These are phyloP conservation scores for Spodoptera litura DNA, from an alignment of 1,140 invertebrate genomes.

Conservation along the genomic window DNA sequence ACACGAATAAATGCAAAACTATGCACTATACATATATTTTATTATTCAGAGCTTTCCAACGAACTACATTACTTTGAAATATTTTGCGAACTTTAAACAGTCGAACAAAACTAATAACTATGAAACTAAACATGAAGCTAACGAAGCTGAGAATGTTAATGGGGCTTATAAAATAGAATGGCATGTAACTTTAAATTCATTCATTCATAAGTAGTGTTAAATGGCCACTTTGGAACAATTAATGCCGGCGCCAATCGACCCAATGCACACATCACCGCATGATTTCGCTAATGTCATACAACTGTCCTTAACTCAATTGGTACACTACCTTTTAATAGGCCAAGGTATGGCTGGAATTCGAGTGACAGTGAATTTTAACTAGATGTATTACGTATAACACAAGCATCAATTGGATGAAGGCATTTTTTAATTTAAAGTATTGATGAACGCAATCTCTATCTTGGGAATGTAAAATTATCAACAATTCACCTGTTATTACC, in stretches of 20 bases:
- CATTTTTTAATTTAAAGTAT: neutral
- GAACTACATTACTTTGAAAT: neutral
- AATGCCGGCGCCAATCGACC: constrained; percentile 65
- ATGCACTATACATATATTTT: too few relatives aligned
- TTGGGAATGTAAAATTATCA: neutral
- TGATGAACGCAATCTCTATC: neutral
- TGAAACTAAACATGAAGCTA: neutral
- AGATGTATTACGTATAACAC: neutral
- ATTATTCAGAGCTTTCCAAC: too few relatives aligned
- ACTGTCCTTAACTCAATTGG: constrained; percentile 26
- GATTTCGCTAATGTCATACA: constrained; percentile 20
- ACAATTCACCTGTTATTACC: constrained; percentile 2
- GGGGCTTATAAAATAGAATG: constrained; percentile 38
- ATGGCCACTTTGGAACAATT: constrained; percentile 74
- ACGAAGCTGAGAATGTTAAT: constrained; percentile 38
- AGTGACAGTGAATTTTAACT: neutral
- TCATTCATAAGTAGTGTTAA: constrained; percentile 69
- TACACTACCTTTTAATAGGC: constrained; percentile 13
- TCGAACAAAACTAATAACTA: constrained; percentile 14
- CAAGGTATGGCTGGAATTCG: constrained; percentile 33
- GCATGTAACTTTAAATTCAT: constrained; percentile 57
- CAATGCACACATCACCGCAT: constrained; percentile 54
- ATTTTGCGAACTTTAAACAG: neutral
- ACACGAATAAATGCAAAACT: too few relatives aligned
- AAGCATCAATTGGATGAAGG: neutral